phyloP scores from a whole-genome alignment of 35 echinoderm and acorn worm genomes.

The Eucidaris tribuloides region DNA sequence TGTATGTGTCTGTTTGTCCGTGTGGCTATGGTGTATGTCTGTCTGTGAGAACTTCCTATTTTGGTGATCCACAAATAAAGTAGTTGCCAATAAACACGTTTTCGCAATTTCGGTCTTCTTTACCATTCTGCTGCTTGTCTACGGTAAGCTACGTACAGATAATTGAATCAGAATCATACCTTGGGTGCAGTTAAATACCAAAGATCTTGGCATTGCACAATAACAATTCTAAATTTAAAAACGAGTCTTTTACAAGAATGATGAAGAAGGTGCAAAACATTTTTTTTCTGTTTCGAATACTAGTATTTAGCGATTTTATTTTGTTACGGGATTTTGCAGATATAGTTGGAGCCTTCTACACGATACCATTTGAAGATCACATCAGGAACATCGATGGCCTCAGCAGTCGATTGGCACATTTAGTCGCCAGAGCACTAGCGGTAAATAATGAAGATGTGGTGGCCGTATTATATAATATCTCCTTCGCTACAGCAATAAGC shows the following conservation, averaged over 20 bases:
- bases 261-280: background rate
- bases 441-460: background rate
- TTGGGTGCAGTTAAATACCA: background rate
- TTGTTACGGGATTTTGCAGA: background rate
- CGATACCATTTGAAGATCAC: background rate
- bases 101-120: no score
- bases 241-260: background rate
- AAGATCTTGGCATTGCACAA: background rate
- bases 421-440: background rate
- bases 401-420: slow-evolving; percentile 1
- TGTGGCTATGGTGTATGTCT: no score
- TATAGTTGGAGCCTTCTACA: background rate
- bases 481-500: background rate
- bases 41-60: no score
- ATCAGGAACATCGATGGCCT: background rate
- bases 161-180: no score
- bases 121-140: no score
- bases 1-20: no score
- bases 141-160: no score
- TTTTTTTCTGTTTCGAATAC: background rate
- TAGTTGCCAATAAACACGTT: no score
- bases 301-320: background rate
- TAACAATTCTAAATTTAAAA: background rate
- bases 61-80: no score
- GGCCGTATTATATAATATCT: background rate